phyloP scores from a whole-genome alignment of 2,113 vertebrate genomes.

The Pygathrix nemaeus region DNA sequence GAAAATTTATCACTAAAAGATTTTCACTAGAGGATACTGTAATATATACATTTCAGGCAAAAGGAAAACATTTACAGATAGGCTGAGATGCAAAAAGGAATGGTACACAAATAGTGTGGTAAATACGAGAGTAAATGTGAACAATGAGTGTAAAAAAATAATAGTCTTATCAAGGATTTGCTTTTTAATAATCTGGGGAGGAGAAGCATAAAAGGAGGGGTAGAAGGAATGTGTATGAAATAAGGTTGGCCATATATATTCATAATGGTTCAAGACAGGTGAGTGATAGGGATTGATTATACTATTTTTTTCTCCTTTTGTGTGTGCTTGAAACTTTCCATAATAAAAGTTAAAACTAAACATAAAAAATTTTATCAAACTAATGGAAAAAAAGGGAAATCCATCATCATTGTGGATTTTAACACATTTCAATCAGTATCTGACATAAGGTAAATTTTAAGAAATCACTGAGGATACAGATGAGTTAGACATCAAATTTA shows the following conservation, averaged over 20 bases:
- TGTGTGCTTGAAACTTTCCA: not conserved
- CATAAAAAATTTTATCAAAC: not conserved
- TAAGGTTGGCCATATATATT: not conserved
- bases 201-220: not conserved
- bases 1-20: not conserved
- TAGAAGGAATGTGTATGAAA: not conserved
- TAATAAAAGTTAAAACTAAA: conserved; percentile 15
- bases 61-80: not conserved
- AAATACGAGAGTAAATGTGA: not conserved
- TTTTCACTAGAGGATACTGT: not conserved
- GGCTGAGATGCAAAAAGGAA: not conserved
- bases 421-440: not conserved
- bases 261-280: not conserved
- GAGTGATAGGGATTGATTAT: not conserved
- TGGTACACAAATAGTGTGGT: not conserved
- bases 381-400: not conserved
- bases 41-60: not conserved
- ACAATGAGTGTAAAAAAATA: not conserved
- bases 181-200: not conserved
- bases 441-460: not conserved
- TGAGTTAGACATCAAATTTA: not conserved
- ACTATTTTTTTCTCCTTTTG: not conserved
- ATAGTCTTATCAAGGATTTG: not conserved
- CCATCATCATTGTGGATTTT: not conserved
- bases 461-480: not conserved